Base-by-base conservation (phyloP, 2,888 invertebrate genomes). In the Cryptophagus acutangulus region DNA sequence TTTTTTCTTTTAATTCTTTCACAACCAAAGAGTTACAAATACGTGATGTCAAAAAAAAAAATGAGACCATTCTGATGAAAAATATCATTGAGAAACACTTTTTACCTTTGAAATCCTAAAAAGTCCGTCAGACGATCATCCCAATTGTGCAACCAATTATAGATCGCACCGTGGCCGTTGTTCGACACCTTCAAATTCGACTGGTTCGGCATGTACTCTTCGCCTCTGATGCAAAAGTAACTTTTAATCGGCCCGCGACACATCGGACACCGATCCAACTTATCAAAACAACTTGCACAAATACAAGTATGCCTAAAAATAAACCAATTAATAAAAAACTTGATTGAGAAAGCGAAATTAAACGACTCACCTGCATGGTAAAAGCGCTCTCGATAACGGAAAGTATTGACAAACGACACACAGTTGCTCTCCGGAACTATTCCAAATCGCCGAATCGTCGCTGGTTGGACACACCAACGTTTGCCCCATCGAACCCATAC, bases 331-430 rank as follows among this genome's bases (percentile, higher is more conserved):
- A 3, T 3, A 26, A 12, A 12, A 3, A 26, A 26, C 9, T 3
- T 13, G n/a, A n/a, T n/a, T n/a, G n/a, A n/a, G n/a, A n/a, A n/a
- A n/a, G n/a, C n/a, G n/a, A n/a, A n/a, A 10, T 37, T 2, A 9
- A 16, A 36, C 3, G 5, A 41, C 38, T 48, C 56, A 68, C 69
- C 69, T 74, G 72, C 90, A 91, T 0, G 90, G 90, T 58, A 91
- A 72, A 40, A 91, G 71, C 24, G 87, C 90, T 49, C 87, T 75
- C 1, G 86, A 84, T 37, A 89, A 74, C 13, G 84, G 84, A 59
- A 78, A 81, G 56, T 79, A 79, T 58, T 88, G 86, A 71, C 91
- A 91, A 55, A 90, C 89, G 47, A 88, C 85, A 71, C 90, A 90
- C 2, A 80, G 66, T 54, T 80, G 79, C 53, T 80, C 79, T 3